Percentiles rank a stretch among this genome's conserved stretches.
phyloP scores from a whole-genome alignment of 2,888 invertebrate species.

The Amblyjoppa fuscipennis region DNA sequence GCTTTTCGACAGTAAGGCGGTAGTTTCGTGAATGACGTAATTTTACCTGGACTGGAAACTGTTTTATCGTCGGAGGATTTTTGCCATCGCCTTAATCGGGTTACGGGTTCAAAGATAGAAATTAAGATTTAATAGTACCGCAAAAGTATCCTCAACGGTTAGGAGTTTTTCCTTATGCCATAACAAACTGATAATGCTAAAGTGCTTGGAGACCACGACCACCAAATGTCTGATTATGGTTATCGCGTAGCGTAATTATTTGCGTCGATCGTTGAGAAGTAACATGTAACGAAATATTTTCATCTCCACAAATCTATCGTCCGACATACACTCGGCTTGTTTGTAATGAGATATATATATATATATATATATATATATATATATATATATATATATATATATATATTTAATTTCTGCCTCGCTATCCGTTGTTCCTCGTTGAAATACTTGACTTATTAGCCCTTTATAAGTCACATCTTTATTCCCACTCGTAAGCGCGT shows the following conservation, averaged over 20 bases:
- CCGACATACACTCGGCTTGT: background rate
- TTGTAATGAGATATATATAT: background rate
- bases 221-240: background rate
- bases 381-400: background rate
- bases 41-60: background rate
- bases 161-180: background rate
- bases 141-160: background rate
- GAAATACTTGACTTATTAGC: slow-evolving; percentile 2
- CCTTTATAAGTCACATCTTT: too few relatives aligned
- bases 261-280: background rate
- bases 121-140: background rate
- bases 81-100: background rate
- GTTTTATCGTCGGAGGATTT: background rate
- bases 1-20: background rate
- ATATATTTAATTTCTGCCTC: slow-evolving; percentile 5
- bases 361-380: slow-evolving; percentile 1
- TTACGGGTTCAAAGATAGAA: background rate
- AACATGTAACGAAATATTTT: background rate
- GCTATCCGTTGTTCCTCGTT: background rate
- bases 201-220: background rate
- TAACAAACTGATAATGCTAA: background rate
- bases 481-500: too few relatives aligned
- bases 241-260: background rate
- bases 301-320: background rate
- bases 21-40: background rate